Percentiles rank a stretch among this genome's conserved stretches.
Evolutionary conservation across 2,888 invertebrate species (phyloP).

Genomic region (Agrotis segetum): DNA sequence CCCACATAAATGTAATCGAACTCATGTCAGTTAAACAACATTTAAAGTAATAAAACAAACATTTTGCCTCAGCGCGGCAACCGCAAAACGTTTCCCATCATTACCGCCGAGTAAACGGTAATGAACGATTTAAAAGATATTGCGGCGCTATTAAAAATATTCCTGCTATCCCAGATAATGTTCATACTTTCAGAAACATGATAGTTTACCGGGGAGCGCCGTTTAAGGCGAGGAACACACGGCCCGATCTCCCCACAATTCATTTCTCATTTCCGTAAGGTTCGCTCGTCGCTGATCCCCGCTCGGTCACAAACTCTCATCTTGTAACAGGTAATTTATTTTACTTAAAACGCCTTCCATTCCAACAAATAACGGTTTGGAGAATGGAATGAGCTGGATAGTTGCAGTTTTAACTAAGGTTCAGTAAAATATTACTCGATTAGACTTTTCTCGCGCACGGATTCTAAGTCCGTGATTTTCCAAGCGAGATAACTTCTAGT

Average conservation of each 20-base stretch:
- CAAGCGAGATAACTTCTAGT: constrained; percentile 36
- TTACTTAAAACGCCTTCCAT: constrained; percentile 78
- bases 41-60: constrained; percentile 51
- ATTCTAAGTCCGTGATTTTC: constrained; percentile 52
- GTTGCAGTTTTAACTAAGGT: constrained; percentile 70
- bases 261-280: constrained; percentile 83
- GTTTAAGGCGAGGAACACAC: constrained; percentile 62
- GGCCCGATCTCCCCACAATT: constrained; percentile 77
- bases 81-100: constrained; percentile 44
- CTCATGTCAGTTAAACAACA: constrained; percentile 38
- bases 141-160: constrained; percentile 60
- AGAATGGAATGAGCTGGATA: constrained; percentile 67
- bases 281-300: constrained; percentile 72
- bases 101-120: constrained; percentile 50
- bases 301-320: constrained; percentile 76
- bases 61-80: constrained; percentile 31
- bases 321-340: constrained; percentile 81
- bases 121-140: constrained; percentile 63
- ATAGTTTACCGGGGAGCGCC: constrained; percentile 61
- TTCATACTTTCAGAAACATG: constrained; percentile 62
- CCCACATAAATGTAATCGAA: constrained; percentile 41
- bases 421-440: constrained; percentile 69
- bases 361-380: constrained; percentile 76
- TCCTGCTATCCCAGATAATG: constrained; percentile 57
- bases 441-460: constrained; percentile 65